Base-by-base conservation (phyloP, 2,797 vertebrate genomes). In the Bovichtus variegatus region DNA sequence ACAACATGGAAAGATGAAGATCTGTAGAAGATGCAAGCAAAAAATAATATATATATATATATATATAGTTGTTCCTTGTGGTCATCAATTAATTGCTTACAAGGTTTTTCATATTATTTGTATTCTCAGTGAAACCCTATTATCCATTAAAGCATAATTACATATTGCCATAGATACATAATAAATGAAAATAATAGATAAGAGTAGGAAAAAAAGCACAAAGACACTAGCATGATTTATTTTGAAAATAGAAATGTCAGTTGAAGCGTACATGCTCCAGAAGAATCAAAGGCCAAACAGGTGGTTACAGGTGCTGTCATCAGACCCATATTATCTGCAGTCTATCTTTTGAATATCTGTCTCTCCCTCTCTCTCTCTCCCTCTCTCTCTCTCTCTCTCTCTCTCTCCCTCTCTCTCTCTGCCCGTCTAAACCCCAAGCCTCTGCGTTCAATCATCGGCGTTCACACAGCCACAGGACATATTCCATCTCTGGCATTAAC, bases 401-500 rank as follows among this genome's bases (percentile, higher is more conserved):
- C 1, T n/a, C n/a, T 57, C 12, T 29, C 36, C 36, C 7, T 38
- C 21, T n/a, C n/a, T 23, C 0, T 21, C 27, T 23, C 29, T 6
- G 16, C 40, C 19, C n/a, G 53, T 61, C 49, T 61, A n/a, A 62
- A 80, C 74, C 38, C 10, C 57, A 2, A 59, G 76, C 36, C 13
- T 57, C 62, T 27, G 21, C 6, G 15, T 71, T 76, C 75, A 31
- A 13, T 85, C 76, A 76, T 72, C 47, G 7, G 66, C 55, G n/a
- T 41, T 74, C 51, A 68, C 78, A 70, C 78, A 70, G 85, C 90
- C 83, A 78, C 73, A 61, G 83, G 92, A 90, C 71, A 50, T 84
- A 57, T 91, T 81, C 81, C 87, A 76, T 90, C 82, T 87, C 68
- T 64, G 63, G 60, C 44, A 74, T 87, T 89, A 88, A 90, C 76